Evolutionary conservation across 1,140 invertebrate genomes (phyloP).

Genomic region (Calosoma granatense): DNA sequence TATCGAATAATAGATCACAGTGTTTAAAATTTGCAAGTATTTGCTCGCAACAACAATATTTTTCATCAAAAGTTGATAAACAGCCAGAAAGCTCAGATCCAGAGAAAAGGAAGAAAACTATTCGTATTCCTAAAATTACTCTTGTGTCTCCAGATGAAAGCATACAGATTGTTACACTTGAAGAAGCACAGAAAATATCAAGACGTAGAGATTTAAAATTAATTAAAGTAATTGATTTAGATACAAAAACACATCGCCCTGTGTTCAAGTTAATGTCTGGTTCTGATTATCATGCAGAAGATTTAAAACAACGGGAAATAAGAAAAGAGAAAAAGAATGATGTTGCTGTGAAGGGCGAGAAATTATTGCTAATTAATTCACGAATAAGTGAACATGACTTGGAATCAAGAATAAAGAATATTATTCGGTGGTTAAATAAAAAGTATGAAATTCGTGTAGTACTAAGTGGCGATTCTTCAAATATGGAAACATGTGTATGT

Average conservation of each 20-base stretch:
- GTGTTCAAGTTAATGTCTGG: constrained; percentile 46
- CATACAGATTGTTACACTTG: constrained; percentile 27
- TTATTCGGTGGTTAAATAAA: constrained; percentile 50
- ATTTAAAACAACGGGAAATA: constrained; percentile 31
- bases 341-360: constrained; percentile 41
- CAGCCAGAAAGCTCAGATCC: neutral
- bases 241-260: constrained; percentile 48
- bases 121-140: constrained; percentile 29
- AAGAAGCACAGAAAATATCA: constrained; percentile 51
- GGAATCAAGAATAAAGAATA: constrained; percentile 45
- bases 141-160: constrained; percentile 24
- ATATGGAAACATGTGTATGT: constrained; percentile 38
- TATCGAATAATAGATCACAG: neutral
- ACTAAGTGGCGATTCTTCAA: constrained; percentile 40
- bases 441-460: constrained; percentile 47
- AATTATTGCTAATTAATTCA: constrained; percentile 46
- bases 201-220: constrained; percentile 50
- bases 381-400: constrained; percentile 55
- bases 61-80: neutral
- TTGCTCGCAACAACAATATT: neutral
- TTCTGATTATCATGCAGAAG: constrained; percentile 29
- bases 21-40: constrained; percentile 7
- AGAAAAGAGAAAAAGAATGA: constrained; percentile 21
- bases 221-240: constrained; percentile 49
- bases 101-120: constrained; percentile 23